phyloP scores from a whole-genome alignment of 2,888 invertebrate species.

The Spialia ferax region DNA sequence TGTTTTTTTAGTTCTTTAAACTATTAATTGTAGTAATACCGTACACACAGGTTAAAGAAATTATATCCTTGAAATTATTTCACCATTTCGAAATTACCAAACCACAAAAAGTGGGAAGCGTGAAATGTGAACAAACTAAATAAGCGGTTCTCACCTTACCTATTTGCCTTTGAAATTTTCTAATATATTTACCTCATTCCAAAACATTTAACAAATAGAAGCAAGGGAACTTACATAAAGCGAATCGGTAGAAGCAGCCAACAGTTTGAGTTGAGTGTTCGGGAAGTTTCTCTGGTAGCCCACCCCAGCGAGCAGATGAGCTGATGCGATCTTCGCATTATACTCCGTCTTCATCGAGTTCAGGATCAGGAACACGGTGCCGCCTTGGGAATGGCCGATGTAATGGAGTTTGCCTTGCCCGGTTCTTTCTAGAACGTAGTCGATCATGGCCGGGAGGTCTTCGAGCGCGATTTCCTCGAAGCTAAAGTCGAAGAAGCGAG shows the following conservation, averaged over 20 bases:
- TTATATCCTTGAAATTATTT: no score
- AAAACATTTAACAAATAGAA: not conserved
- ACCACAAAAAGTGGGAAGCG: no score
- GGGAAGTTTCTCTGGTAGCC: conserved; percentile 67
- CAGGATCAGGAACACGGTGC: conserved; percentile 66
- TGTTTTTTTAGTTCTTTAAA: no score
- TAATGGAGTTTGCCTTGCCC: conserved; percentile 64
- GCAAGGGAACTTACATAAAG: conserved; percentile 62
- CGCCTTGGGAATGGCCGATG: conserved; percentile 78
- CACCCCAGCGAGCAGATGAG: conserved; percentile 68
- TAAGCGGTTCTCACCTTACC: no score
- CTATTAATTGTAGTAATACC: no score
- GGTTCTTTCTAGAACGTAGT: conserved; percentile 63
- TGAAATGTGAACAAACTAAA: no score
- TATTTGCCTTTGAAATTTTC: no score
- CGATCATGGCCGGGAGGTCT: conserved; percentile 71
- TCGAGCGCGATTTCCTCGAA: conserved; percentile 70
- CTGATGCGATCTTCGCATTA: conserved; percentile 65
- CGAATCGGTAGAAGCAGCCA: conserved; percentile 53
- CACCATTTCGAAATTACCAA: no score
- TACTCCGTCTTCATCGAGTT: conserved; percentile 64
- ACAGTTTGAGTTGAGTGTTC: conserved; percentile 45
- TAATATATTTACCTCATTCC: no score
- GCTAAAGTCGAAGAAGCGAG: conserved; percentile 68
- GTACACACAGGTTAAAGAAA: no score